Evolutionary conservation across 2,113 vertebrate species (phyloP).

Genomic region (Lepisosteus osseus): DNA sequence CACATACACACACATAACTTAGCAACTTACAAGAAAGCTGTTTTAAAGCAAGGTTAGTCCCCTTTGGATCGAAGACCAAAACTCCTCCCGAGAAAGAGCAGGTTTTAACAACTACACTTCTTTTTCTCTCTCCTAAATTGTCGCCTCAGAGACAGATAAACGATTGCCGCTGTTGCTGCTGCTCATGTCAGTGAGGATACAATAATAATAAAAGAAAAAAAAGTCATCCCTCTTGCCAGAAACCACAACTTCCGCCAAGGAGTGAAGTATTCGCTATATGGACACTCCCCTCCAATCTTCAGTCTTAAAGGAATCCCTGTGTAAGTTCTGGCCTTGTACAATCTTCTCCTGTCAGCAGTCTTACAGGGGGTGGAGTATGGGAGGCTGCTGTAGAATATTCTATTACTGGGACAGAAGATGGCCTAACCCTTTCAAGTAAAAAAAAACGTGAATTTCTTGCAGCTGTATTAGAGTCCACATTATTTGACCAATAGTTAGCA

Average conservation of each 20-base stretch:
- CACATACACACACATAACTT: neutral
- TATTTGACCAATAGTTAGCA: slow-evolving; percentile 31
- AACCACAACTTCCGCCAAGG: neutral
- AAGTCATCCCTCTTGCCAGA: slow-evolving; percentile 2
- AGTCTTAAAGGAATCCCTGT: neutral
- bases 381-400: slow-evolving; percentile 12
- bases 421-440: neutral
- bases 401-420: neutral
- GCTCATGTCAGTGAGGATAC: neutral
- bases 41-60: neutral
- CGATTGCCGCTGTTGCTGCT: neutral
- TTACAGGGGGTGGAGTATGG: neutral
- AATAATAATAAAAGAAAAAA: slow-evolving; percentile 19
- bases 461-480: slow-evolving; percentile 20
- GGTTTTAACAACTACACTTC: neutral
- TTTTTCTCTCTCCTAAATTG: neutral
- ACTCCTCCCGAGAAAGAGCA: neutral
- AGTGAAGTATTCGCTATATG: neutral
- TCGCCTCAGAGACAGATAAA: neutral
- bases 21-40: slow-evolving; percentile 10
- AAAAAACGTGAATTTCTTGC: slow-evolving; percentile 14
- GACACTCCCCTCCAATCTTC: neutral
- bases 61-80: neutral
- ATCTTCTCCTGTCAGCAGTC: slow-evolving; percentile 9
- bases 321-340: neutral